Evolutionary conservation across 2,797 vertebrate genomes (phyloP), one percentile per base, ranked within the genome.

Genomic region (Alosa sapidissima): DNA sequence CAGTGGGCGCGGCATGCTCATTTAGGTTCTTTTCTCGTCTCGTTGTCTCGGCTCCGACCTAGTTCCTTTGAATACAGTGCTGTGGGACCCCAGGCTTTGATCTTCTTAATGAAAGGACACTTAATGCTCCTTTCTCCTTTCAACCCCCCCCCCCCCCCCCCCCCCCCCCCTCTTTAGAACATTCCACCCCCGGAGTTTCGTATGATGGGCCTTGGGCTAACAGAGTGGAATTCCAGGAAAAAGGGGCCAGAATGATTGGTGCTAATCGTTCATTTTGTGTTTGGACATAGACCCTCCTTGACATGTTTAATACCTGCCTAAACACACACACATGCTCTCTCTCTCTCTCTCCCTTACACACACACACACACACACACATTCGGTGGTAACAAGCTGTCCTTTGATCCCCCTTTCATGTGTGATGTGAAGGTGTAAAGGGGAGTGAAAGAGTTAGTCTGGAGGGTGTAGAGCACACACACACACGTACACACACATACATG

Each of bases 91-190:
- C 88, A 93, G 89, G 90, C 88, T 94, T 95, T 94, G 91, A 93
- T 94, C 91, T 93, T 47, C 91, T 89, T 90, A 93, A 95, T 94
- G 93, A 95, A 94, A 93, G 92, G 90, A 92, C 94, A 93, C 92
- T 95, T 94, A 94, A 91, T 88, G 60, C 51, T 52, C 52, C 72
- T 41, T 11, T 82, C 83, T n/a, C 86, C 28, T 2, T 8, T 62
- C 10, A 1, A 8, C 14, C 24, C 36, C 52, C 65, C n/a, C n/a
- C n/a, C 82, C 81, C 81, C 49, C 83, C 3, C 7, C 78, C 51
- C 81, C 75, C 3, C 3, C 8, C 48, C 68, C 54, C 81, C 82
- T 16, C 14, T 45, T 21, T 24, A 24, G 36, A 78, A 47, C 19
- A 19, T 78, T 78, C 36, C 36, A 36, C 72, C 41, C 21, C 36